These are phyloP conservation scores for Porites australiensis DNA, from an alignment of 64 coral and sea anemone species.

Conservation along the genomic window DNA sequence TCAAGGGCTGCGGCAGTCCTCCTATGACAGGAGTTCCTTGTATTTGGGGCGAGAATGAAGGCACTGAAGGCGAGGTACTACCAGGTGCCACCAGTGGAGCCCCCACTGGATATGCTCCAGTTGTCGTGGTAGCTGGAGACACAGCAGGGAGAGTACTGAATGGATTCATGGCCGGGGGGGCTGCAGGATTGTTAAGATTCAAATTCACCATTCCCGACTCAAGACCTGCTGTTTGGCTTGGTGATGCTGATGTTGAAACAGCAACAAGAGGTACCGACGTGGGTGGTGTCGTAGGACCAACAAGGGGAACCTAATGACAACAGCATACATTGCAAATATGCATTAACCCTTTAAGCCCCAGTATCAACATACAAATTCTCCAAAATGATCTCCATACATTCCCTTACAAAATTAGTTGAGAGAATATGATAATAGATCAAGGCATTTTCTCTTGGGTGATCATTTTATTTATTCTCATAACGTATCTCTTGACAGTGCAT, in stretches of 20 bases:
- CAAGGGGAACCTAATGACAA: conserved; percentile 70
- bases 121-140: conserved; percentile 16
- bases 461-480: too few relatives aligned
- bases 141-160: conserved; percentile 66
- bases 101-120: conserved; percentile 45
- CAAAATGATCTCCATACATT: too few relatives aligned
- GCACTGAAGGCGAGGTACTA: conserved; percentile 21
- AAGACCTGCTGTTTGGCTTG: conserved; percentile 76
- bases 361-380: too few relatives aligned
- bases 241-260: conserved; percentile 41
- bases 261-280: conserved; percentile 29
- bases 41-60: conserved; percentile 20
- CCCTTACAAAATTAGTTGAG: too few relatives aligned
- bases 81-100: conserved; percentile 25
- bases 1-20: not conserved
- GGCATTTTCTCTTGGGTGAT: too few relatives aligned
- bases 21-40: conserved; percentile 8
- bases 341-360: too few relatives aligned
- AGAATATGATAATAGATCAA: too few relatives aligned
- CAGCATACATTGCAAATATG: not conserved
- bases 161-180: conserved; percentile 77
- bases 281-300: conserved; percentile 45
- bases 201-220: conserved; percentile 80
- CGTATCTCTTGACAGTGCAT: too few relatives aligned
- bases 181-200: conserved; percentile 72